Evolutionary conservation across 2,113 vertebrate genomes (phyloP), one percentile per base, ranked within the genome.

Genomic region (Lates calcarifer): DNA sequence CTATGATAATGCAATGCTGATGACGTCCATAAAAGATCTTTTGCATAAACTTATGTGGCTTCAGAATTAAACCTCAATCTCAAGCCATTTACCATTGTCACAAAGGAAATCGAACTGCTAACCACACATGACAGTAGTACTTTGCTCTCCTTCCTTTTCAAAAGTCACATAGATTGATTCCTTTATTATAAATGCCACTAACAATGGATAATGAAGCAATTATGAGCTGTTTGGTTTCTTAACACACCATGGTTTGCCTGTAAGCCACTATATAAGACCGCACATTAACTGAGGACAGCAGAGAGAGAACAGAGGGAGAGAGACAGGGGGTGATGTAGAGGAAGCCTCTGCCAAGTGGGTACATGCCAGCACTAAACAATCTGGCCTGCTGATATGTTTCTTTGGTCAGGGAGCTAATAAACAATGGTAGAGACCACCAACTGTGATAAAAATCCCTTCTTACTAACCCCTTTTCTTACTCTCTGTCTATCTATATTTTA

Each of bases 281-380:
- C 60, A 53, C 70, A 24, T 75, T 69, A 71, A 84, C 28, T 45
- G 56, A 81, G 53, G 70, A 66, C 56, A 41, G 43, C 81, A 66
- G 74, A 76, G 62, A 55, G 62, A 65, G 56, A 63, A 61, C 68
- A 74, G 69, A 71, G 69, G 5, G 66, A 63, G 39, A 45, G 61
- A 55, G 68, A 37, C 4, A 14, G 26, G 66, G 75, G 67, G n/a
- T 45, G 63, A 64, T 66, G 39, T 17, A 20, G 71, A 61, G 35
- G 28, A 49, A 22, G 33, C 37, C 24, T 49, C 49, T 76, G 81
- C 82, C 76, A 82, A 72, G 77, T 83, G 84, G 73, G 82, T 37
- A 39, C 57, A 74, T 73, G 76, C 84, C 86, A 89, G 62, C 67
- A 29, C 73, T 68, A 61, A 64, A 74, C 67, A 78, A 67, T 74